phyloP scores from a whole-genome alignment of 2,797 vertebrate species.

The Sebastes itinus region DNA sequence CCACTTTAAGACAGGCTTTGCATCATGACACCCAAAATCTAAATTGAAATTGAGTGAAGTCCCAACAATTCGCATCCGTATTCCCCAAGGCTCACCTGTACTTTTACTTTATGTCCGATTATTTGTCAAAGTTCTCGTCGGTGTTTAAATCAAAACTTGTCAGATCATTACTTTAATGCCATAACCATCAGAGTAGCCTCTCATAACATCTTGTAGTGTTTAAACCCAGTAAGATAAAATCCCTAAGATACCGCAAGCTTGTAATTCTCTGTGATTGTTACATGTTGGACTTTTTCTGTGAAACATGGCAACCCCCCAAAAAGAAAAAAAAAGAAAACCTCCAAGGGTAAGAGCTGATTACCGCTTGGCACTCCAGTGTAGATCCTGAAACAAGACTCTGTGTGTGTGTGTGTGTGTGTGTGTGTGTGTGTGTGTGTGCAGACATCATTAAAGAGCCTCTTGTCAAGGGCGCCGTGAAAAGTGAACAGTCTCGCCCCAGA shows the following conservation, averaged over 20 bases:
- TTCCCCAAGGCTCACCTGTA: neutral
- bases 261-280: neutral
- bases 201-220: neutral
- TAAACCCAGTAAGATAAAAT: neutral
- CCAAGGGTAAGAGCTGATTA: conserved; percentile 6
- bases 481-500: neutral
- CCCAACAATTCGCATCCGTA: neutral
- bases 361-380: neutral
- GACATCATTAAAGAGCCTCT: conserved; percentile 33
- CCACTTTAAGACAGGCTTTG: neutral
- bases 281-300: neutral
- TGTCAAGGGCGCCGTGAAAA: conserved; percentile 23
- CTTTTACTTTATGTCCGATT: neutral
- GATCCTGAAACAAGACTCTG: neutral
- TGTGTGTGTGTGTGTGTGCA: neutral
- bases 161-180: neutral
- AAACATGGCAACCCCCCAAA: neutral
- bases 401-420: neutral
- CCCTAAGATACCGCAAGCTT: neutral
- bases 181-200: neutral
- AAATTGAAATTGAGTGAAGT: neutral
- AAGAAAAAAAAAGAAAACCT: neutral
- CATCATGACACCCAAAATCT: neutral
- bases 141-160: neutral
- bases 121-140: neutral